Base-by-base conservation (phyloP, 2,888 invertebrate species). In the Rhagonycha fulva region DNA sequence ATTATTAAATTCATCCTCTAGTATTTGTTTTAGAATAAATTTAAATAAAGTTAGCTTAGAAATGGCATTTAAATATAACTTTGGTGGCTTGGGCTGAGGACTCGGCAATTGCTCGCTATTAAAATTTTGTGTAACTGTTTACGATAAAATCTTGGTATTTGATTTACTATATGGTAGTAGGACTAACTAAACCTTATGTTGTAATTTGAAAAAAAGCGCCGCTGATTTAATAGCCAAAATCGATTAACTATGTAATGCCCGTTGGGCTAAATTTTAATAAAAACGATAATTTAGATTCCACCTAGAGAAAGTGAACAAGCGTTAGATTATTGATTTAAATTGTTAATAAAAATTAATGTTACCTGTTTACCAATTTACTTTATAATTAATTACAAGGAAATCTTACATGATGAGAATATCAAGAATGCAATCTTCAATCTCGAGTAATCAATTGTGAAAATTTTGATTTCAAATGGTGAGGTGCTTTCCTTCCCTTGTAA, bases 21-120 rank as follows among this genome's bases (percentile, higher is more conserved):
- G 78, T 81, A 81, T 81, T 81, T 81, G 79, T 77, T 80, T 81
- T 78, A 62, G 80, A 80, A 80, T 80, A 81, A 80, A 80, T 81
- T 80, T 81, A 79, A 81, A 81, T 81, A 79, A 67, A 69, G 69
- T 76, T 75, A 74, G 72, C 62, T 68, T 30, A 62, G 72, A 68
- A 68, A 68, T 68, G 68, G 72, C 28, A 62, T 66, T 72, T 68
- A 23, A 24, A 60, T 47, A 24, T 32, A 24, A 62, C 24, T 68
- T 72, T 68, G 30, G 67, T 60, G 14, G 68, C 23, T 61, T 68
- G 23, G 28, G 68, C 30, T 67, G 75, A 61, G 23, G 28, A 61
- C 61, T 75, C 19, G 14, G 63, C 23, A 66, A 66, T 66, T 67
- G 66, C 63, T 66, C 63, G 71, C 66, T 72, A 72, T 30, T 66